These are phyloP conservation scores for Falco biarmicus DNA, from an alignment of 2,797 vertebrate genomes.

Conservation along the genomic window DNA sequence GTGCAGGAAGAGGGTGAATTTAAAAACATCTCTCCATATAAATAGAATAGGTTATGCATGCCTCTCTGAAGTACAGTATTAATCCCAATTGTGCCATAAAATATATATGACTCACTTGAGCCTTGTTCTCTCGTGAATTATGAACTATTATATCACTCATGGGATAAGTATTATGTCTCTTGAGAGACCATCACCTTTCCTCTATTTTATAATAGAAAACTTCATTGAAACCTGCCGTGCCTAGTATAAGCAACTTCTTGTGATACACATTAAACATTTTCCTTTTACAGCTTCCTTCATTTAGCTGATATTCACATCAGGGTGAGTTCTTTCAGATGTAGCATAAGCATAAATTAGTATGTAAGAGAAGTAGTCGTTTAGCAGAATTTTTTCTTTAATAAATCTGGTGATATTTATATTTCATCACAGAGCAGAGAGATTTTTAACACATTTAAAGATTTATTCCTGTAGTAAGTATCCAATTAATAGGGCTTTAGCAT, in stretches of 20 bases:
- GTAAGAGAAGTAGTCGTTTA: constrained; percentile 63
- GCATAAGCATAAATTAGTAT: constrained; percentile 64
- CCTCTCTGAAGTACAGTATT: constrained; percentile 56
- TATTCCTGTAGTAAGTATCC: constrained; percentile 71
- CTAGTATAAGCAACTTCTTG: constrained; percentile 19
- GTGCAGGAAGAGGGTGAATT: constrained; percentile 9
- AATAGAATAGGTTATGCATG: constrained; percentile 52
- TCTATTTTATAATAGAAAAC: constrained; percentile 53
- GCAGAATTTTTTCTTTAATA: constrained; percentile 68
- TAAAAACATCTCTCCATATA: constrained; percentile 28
- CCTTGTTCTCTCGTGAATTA: constrained; percentile 73
- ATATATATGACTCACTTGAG: constrained; percentile 71
- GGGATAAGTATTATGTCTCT: constrained; percentile 63
- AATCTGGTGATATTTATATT: constrained; percentile 69
- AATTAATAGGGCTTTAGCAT: constrained; percentile 78
- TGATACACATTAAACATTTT: constrained; percentile 51
- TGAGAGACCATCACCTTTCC: constrained; percentile 63
- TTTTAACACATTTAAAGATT: constrained; percentile 73
- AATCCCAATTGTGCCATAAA: constrained; percentile 75
- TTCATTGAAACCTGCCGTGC: constrained; percentile 39
- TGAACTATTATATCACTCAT: constrained; percentile 66
- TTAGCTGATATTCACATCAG: constrained; percentile 47
- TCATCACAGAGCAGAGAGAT: constrained; percentile 66
- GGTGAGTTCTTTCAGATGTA: constrained; percentile 34
- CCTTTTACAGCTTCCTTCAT: constrained; percentile 41